A percentile compares a stretch with the other conserved stretches of the same genome.
These are phyloP conservation scores for cat (Felis catus) DNA, from an alignment of 2,113 vertebrate species.

Conservation along the genomic window F.catus_Fca126_mat1.0 CM031423.1:82658001-82658500, in stretches of 20 bases:
- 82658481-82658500: no score
- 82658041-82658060: background rate
- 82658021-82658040: background rate
- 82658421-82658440: no score
- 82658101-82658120: background rate
- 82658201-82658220: background rate
- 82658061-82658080: background rate
- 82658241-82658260: no score
- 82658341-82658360: rapidly evolving
- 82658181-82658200: background rate
- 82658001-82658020: rapidly evolving
- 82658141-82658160: background rate
- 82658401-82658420: background rate
- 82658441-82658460: no score
- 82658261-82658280: background rate
- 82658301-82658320: background rate
- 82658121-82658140: background rate
- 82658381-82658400: background rate
- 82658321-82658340: background rate
- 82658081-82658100: background rate
- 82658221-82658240: no score
- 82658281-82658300: background rate
- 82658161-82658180: background rate
- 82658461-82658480: no score
- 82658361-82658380: background rate